These are phyloP conservation scores for Galeopsomyia nigrocyanea DNA, from an alignment of 2,888 invertebrate genomes.

Conservation along the genomic window DNA sequence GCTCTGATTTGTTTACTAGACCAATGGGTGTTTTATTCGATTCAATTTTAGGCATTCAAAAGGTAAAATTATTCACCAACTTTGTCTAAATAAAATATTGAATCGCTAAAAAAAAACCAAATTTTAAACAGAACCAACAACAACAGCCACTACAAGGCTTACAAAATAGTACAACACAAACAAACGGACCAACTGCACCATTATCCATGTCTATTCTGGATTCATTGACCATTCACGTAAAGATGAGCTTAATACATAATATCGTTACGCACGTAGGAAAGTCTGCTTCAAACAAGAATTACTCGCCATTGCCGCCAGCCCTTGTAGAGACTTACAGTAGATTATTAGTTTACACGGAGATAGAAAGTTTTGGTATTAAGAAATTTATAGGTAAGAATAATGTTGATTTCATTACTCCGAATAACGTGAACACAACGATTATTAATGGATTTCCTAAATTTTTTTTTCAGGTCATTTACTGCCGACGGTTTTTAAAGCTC, in stretches of 20 bases:
- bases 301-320: slow-evolving; percentile 89
- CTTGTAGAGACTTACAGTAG: slow-evolving; percentile 95
- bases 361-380: slow-evolving; percentile 96
- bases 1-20: slow-evolving; percentile 89
- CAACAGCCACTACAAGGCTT: slow-evolving; percentile 67
- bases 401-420: background rate
- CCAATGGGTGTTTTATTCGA: slow-evolving; percentile 95
- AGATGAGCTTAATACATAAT: slow-evolving; percentile 90
- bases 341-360: slow-evolving; percentile 94
- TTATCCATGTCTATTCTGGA: slow-evolving; percentile 93
- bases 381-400: slow-evolving; percentile 78
- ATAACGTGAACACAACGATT: background rate
- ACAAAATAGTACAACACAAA: slow-evolving; percentile 70
- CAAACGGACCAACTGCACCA: slow-evolving; percentile 83
- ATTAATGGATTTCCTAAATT: slow-evolving; percentile 14
- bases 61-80: slow-evolving; percentile 61
- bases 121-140: slow-evolving; percentile 65
- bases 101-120: background rate
- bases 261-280: slow-evolving; percentile 93
- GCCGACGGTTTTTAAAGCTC: slow-evolving; percentile 89
- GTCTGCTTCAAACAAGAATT: slow-evolving; percentile 87
- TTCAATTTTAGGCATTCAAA: slow-evolving; percentile 81
- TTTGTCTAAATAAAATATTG: slow-evolving; percentile 3
- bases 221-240: slow-evolving; percentile 94
- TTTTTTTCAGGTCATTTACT: slow-evolving; percentile 81